phyloP scores from a whole-genome alignment of 1,140 invertebrate species.

The Achroia grisella region DNA sequence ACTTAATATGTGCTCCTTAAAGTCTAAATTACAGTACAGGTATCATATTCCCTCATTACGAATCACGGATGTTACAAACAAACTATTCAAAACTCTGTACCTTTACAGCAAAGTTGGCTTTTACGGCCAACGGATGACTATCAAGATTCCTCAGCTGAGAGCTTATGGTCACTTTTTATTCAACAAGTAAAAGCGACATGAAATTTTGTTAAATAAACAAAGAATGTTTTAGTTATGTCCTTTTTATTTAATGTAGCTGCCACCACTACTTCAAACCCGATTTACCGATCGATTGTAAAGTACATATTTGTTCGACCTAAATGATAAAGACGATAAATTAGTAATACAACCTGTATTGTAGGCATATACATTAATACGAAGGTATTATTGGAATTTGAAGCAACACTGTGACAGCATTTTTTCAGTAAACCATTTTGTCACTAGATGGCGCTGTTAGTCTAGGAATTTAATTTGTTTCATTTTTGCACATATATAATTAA shows the following conservation, averaged over 20 bases:
- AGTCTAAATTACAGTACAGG: conserved; percentile 6
- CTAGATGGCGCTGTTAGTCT: conserved; percentile 7
- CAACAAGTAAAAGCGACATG: conserved; percentile 24
- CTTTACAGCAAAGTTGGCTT: conserved; percentile 60
- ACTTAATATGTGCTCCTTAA: conserved; percentile 6
- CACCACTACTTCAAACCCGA: not conserved
- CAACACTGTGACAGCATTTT: no score
- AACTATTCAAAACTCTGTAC: conserved; percentile 68
- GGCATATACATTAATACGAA: no score
- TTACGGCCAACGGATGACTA: conserved; percentile 43
- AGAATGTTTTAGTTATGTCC: conserved; percentile 4
- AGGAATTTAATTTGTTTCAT: no score
- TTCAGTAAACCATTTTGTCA: no score
- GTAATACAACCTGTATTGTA: not conserved
- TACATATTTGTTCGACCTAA: no score
- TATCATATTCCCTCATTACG: conserved; percentile 49
- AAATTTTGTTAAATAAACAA: conserved; percentile 23
- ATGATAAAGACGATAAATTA: no score
- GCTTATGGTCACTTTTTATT: conserved; percentile 42
- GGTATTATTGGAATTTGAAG: no score
- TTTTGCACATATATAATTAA: no score
- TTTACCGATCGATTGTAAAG: no score
- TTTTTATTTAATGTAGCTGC: conserved; percentile 4
- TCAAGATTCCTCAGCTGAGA: conserved; percentile 40
- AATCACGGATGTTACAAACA: conserved; percentile 68